Base-by-base conservation (phyloP, 2,888 invertebrate genomes). In the Philopedon plagiatum region DNA sequence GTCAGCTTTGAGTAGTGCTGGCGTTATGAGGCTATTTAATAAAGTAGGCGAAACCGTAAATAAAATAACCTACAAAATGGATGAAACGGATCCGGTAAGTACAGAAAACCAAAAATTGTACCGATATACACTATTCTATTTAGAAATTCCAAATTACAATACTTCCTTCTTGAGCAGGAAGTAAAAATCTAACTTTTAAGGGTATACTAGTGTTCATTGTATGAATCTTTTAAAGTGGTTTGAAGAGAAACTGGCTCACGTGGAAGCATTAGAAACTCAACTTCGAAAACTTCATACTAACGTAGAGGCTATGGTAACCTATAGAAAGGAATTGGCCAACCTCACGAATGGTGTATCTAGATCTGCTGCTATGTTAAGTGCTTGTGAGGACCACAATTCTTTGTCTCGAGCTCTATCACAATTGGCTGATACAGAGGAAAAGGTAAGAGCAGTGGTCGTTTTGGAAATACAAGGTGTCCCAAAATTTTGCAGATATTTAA, bases 41-140 rank as follows among this genome's bases (percentile, higher is more conserved):
- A 96, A 95, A 89, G 94, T 99, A 64, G 98, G 98, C 21, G 98
- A 98, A 86, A 97, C 97, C 5, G 96, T 99, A 73, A 97, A 97
- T 85, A 99, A 99, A 88, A 98, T 99, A 80, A 96, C 98, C 0
- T 98, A 96, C 86, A 96, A 95, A 87, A 99, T 99, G 98, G 99
- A 99, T 83, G 99, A 99, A 87, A 95, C 94, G 73, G 99, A 99
- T 87, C 94, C 97, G 80, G 97, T 98, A 86, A 90, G 90, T 86
- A 18, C 39, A 46, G 26, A 56, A 8, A 23, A 4, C n/a, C n/a
- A n/a, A 9, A 56, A 29, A 54, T 9, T 61, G 37, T 18, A n/a
- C n/a, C n/a, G n/a, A n/a, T n/a, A n/a, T n/a, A n/a, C n/a, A n/a
- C n/a, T n/a, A n/a, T n/a, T n/a, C n/a, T n/a, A n/a, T n/a, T n/a